Percentiles rank a stretch among this genome's conserved stretches.
Evolutionary conservation across 2,113 vertebrate species (phyloP).

Genomic region (Dendropsophus ebraccatus): DNA sequence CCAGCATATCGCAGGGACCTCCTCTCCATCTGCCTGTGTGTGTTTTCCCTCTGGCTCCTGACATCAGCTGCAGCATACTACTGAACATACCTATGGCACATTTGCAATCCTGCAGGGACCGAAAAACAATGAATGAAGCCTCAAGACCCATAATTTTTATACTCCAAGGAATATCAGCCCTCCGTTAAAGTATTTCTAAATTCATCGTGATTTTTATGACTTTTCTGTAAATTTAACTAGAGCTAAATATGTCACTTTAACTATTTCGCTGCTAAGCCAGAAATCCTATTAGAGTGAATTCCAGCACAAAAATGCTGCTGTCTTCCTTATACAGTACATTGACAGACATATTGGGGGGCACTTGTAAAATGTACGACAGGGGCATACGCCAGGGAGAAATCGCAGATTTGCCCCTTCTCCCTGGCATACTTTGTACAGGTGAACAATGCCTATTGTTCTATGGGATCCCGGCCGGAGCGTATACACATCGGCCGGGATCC

Average conservation of each 20-base stretch:
- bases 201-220: not conserved
- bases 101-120: constrained; percentile 56
- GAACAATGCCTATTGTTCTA: no score
- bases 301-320: not conserved
- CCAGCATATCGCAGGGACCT: constrained; percentile 45
- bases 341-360: not conserved
- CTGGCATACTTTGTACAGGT: no score
- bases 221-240: constrained; percentile 1
- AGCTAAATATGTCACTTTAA: not conserved
- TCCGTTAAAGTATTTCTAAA: constrained; percentile 29
- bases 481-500: no score
- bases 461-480: no score
- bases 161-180: constrained; percentile 48
- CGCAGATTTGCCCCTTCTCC: no score
- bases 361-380: no score
- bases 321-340: no score
- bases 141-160: constrained; percentile 45
- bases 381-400: no score
- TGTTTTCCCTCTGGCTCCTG: constrained; percentile 54
- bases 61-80: constrained; percentile 54
- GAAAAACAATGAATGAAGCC: constrained; percentile 22
- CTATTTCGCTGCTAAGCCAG: not conserved
- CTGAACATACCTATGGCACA: constrained; percentile 58
- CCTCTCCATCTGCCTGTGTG: constrained; percentile 56
- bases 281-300: not conserved